phyloP scores from a whole-genome alignment of 2,797 vertebrate species.

The Hafferia zeledoni region DNA sequence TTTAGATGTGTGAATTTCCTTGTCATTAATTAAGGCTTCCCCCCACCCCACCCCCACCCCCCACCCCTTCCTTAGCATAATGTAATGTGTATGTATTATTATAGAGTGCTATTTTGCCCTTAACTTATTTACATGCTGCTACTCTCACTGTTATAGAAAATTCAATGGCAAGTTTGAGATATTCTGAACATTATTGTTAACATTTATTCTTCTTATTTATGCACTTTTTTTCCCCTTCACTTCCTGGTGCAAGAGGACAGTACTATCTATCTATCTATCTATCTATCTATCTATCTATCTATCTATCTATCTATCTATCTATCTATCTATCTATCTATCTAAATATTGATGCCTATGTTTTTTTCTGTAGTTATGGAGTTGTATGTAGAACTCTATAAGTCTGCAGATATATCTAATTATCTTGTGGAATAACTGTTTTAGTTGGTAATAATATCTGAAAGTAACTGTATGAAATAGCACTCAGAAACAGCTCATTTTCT shows the following conservation, averaged over 20 bases:
- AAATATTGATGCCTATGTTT: not conserved
- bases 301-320: too few relatives aligned
- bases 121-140: not conserved
- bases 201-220: not conserved
- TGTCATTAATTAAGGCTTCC: rapidly evolving
- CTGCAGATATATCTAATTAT: not conserved
- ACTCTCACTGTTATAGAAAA: not conserved
- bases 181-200: not conserved
- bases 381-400: not conserved
- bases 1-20: not conserved
- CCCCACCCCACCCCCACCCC: too few relatives aligned
- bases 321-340: not conserved
- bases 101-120: not conserved
- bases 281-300: too few relatives aligned
- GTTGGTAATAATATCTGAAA: not conserved
- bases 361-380: not conserved
- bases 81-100: not conserved
- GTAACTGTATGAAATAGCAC: not conserved
- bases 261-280: not conserved
- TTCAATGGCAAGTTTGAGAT: not conserved
- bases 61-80: not conserved
- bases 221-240: not conserved
- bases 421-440: not conserved
- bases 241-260: not conserved
- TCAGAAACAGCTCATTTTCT: not conserved